Percentiles rank a stretch among this genome's conserved stretches.
Evolutionary conservation across 92 coral and sea anemone genomes (phyloP).

Genomic region (Siderastrea radians): DNA sequence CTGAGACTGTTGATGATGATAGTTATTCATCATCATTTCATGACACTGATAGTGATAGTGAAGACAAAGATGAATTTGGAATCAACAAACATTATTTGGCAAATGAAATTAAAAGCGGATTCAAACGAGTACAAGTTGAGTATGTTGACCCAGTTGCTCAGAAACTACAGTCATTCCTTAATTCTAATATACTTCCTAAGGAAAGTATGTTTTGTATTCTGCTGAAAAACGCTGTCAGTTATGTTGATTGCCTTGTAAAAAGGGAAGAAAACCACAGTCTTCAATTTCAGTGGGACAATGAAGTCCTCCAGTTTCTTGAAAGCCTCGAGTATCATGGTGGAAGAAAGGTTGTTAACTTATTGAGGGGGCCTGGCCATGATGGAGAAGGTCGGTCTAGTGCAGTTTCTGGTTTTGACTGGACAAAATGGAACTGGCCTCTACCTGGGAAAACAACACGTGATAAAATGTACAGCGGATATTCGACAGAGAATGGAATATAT

Average conservation of each 20-base stretch:
- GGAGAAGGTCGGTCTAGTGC: slow-evolving; percentile 64
- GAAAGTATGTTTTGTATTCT: slow-evolving; percentile 69
- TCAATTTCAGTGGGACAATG: slow-evolving; percentile 77
- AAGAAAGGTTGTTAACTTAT: slow-evolving; percentile 72
- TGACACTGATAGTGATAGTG: slow-evolving; percentile 61
- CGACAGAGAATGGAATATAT: slow-evolving; percentile 73
- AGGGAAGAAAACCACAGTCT: slow-evolving; percentile 68
- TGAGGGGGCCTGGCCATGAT: slow-evolving; percentile 82
- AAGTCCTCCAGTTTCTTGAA: slow-evolving; percentile 76
- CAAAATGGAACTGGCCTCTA: slow-evolving; percentile 76
- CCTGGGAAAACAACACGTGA: slow-evolving; percentile 78
- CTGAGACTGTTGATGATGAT: slow-evolving; percentile 44
- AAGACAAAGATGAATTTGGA: slow-evolving; percentile 71
- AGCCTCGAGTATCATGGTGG: slow-evolving; percentile 74
- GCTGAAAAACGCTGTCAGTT: slow-evolving; percentile 70
- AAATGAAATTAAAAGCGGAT: slow-evolving; percentile 58
- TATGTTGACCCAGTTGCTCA: slow-evolving; percentile 69
- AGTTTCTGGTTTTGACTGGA: slow-evolving; percentile 69
- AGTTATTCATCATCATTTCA: slow-evolving; percentile 67
- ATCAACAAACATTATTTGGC: slow-evolving; percentile 47
- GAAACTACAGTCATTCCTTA: slow-evolving; percentile 68
- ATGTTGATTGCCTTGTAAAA: slow-evolving; percentile 66
- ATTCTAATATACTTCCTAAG: slow-evolving; percentile 56
- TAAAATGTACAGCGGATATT: slow-evolving; percentile 72
- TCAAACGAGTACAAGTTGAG: slow-evolving; percentile 57